Evolutionary conservation across 2,113 vertebrate species (phyloP).

Genomic region (Barnardius zonarius): DNA sequence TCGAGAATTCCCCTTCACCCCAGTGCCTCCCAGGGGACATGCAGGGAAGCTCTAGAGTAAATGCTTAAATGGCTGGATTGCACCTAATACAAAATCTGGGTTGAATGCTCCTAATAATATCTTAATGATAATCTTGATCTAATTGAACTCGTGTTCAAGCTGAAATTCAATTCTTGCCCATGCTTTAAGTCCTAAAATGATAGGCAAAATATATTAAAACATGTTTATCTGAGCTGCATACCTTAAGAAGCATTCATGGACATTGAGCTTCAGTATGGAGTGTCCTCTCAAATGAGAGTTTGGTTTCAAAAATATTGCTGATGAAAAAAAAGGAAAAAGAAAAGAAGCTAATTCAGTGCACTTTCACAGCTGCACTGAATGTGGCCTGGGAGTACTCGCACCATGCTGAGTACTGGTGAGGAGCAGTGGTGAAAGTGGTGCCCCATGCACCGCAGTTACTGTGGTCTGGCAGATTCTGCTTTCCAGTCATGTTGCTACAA

Average conservation of each 20-base stretch:
- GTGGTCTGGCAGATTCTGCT: neutral
- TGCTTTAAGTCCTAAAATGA: neutral
- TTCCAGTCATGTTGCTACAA: neutral
- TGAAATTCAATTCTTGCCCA: neutral
- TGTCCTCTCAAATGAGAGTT: neutral
- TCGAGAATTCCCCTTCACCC: neutral
- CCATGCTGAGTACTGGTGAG: neutral
- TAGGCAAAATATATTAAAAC: neutral
- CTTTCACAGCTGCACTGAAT: neutral
- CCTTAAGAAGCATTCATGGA: neutral
- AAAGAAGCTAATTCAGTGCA: neutral
- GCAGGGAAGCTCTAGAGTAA: neutral
- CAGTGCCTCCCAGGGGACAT: neutral
- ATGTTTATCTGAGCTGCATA: neutral
- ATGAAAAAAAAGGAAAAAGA: neutral
- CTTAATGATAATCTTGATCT: neutral
- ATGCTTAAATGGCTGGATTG: neutral
- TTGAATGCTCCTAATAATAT: neutral
- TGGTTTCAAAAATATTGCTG: neutral
- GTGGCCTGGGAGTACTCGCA: neutral
- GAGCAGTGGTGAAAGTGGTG: neutral
- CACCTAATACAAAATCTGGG: neutral
- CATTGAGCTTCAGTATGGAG: neutral
- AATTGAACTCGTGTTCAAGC: neutral
- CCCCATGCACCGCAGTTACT: accelerated